Evolutionary conservation across 2,888 invertebrate genomes (phyloP).

Genomic region (Hypselothyrea guttata): DNA sequence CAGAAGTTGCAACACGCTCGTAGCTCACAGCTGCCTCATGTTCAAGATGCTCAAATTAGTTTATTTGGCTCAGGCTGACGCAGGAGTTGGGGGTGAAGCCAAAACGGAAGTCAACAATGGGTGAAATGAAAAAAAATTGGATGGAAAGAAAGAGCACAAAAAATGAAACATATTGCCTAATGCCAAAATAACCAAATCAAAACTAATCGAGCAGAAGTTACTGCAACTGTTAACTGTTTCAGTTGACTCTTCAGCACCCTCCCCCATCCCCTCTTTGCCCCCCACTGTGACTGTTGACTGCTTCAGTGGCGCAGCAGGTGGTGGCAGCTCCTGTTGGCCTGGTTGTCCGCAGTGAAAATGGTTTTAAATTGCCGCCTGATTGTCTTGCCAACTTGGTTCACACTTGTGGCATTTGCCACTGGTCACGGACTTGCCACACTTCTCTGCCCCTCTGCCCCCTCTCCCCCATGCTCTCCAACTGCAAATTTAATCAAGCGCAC

Average conservation of each 20-base stretch:
- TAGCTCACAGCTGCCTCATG: slow-evolving; percentile 41
- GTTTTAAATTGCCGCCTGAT: slow-evolving; percentile 75
- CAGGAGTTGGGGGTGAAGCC: slow-evolving; percentile 1
- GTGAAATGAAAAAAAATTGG: slow-evolving; percentile 20
- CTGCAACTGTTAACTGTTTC: slow-evolving; percentile 59
- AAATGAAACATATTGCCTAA: slow-evolving; percentile 61
- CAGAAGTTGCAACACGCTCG: slow-evolving; percentile 33
- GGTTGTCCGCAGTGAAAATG: slow-evolving; percentile 67
- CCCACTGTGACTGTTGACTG: neutral
- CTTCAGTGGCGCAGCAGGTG: slow-evolving; percentile 41
- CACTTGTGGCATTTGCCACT: slow-evolving; percentile 63
- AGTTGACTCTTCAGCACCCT: slow-evolving; percentile 12
- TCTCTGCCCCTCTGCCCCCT: slow-evolving; percentile 3
- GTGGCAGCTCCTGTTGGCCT: slow-evolving; percentile 21
- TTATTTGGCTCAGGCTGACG: slow-evolving; percentile 33
- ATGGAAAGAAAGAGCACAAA: slow-evolving; percentile 20
- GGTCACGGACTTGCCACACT: slow-evolving; percentile 41
- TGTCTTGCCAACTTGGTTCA: slow-evolving; percentile 67
- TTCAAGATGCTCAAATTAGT: slow-evolving; percentile 45
- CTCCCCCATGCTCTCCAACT: slow-evolving; percentile 8
- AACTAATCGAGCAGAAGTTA: slow-evolving; percentile 76
- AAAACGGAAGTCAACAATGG: slow-evolving; percentile 26
- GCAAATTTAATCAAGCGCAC: slow-evolving; percentile 76
- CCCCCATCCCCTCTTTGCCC: neutral
- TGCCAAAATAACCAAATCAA: slow-evolving; percentile 73